phyloP scores from a whole-genome alignment of 2,113 vertebrate species.

The Paramisgurnus dabryanus region DNA sequence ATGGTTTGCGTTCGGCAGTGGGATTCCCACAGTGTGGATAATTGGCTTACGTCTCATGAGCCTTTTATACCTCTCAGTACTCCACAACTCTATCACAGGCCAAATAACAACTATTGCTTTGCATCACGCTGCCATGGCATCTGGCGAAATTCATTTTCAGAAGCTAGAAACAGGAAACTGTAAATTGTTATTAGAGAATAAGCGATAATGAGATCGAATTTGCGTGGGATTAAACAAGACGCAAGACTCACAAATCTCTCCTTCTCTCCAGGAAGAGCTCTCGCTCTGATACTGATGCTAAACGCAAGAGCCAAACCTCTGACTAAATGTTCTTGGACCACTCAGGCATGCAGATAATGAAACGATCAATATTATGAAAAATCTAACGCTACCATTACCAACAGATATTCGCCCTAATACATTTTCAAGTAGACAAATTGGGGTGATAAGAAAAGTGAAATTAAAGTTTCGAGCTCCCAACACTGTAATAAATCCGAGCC shows the following conservation, averaged over 20 bases:
- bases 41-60: slow-evolving; percentile 62
- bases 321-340: background rate
- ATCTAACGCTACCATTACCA: background rate
- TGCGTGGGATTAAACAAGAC: slow-evolving; percentile 12
- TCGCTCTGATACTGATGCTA: slow-evolving; percentile 8
- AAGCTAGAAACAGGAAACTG: slow-evolving; percentile 23
- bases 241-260: slow-evolving; percentile 12
- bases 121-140: slow-evolving; percentile 38
- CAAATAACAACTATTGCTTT: slow-evolving; percentile 22
- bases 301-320: background rate
- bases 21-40: slow-evolving; percentile 66
- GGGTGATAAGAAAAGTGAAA: background rate
- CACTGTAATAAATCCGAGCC: background rate
- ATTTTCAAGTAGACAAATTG: background rate
- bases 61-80: slow-evolving; percentile 56
- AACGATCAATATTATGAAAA: background rate
- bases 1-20: slow-evolving; percentile 59
- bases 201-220: slow-evolving; percentile 14
- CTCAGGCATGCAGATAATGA: background rate
- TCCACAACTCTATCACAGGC: slow-evolving; percentile 47
- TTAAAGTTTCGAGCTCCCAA: too few species aligned
- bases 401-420: background rate
- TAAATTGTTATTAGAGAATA: slow-evolving; percentile 33
- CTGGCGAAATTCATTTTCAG: slow-evolving; percentile 25
- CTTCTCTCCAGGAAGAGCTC: background rate